These are phyloP conservation scores for Charina bottae DNA, from an alignment of 2,113 vertebrate species.

Conservation along the genomic window DNA sequence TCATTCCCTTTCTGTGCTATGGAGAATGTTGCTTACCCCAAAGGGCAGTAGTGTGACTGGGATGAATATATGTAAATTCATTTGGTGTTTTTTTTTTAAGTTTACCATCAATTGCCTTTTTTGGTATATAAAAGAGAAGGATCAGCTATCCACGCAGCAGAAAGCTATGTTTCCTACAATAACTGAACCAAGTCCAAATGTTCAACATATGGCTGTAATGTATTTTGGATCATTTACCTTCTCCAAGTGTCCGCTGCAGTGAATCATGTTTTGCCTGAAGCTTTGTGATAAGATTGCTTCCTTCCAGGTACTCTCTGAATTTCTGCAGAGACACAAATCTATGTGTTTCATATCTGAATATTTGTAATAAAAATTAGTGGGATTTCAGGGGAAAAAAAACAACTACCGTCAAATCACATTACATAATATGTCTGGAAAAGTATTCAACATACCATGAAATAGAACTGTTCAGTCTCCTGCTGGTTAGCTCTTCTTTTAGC, in stretches of 20 bases:
- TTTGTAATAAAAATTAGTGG: conserved; percentile 18
- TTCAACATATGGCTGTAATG: not conserved
- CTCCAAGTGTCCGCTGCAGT: conserved; percentile 91
- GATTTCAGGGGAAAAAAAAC: conserved; percentile 28
- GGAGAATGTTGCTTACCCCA: too few species aligned
- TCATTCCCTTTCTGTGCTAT: too few species aligned
- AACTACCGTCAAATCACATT: conserved; percentile 16
- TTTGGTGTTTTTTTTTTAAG: too few species aligned
- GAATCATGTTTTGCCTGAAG: conserved; percentile 98
- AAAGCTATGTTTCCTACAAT: not conserved
- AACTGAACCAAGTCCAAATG: not conserved
- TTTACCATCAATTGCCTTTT: too few species aligned
- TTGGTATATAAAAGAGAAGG: too few species aligned
- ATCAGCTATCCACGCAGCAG: too few species aligned
- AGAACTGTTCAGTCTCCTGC: conserved; percentile 98
- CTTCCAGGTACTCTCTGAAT: conserved; percentile 97
- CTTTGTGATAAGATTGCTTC: conserved; percentile 98
- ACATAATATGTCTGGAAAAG: conserved; percentile 26
- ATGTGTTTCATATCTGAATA: conserved; percentile 41
- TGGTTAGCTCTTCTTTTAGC: conserved; percentile 96
- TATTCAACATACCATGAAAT: conserved; percentile 88
- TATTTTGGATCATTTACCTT: conserved; percentile 78
- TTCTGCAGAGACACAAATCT: conserved; percentile 85
- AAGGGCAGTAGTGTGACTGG: too few species aligned
- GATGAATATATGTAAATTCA: too few species aligned